These are phyloP conservation scores for Bicyclus anynana DNA, from an alignment of 1,140 invertebrate species.

Conservation along the genomic window DNA sequence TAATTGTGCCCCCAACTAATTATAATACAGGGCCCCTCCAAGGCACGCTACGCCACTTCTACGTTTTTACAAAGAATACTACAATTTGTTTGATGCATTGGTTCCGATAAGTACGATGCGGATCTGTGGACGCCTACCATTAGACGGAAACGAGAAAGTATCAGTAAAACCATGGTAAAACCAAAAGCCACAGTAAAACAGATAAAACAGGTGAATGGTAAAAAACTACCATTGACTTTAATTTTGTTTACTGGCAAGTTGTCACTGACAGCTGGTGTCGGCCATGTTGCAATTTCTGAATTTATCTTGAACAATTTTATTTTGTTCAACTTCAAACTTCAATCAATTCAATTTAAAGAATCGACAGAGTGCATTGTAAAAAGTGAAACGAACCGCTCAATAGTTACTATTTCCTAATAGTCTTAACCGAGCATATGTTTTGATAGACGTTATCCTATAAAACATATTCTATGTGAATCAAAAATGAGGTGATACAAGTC, in stretches of 20 bases:
- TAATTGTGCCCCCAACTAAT: too few species aligned
- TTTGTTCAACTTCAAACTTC: constrained; percentile 14
- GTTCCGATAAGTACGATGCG: too few species aligned
- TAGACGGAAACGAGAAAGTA: too few species aligned
- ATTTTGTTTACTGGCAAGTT: constrained; percentile 24
- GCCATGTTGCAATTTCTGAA: constrained; percentile 62
- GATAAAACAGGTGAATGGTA: neutral
- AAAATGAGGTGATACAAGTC: constrained; percentile 50
- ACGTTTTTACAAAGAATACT: too few species aligned
- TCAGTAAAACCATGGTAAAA: too few species aligned
- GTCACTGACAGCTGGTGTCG: constrained; percentile 49
- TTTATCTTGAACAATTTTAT: constrained; percentile 47
- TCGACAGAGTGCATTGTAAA: constrained; percentile 4
- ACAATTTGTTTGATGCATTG: too few species aligned
- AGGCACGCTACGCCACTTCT: too few species aligned
- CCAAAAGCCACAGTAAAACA: too few species aligned
- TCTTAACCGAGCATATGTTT: neutral
- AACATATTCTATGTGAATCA: constrained; percentile 3
- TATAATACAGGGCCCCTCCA: too few species aligned
- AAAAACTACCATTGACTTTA: neutral
- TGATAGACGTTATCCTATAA: neutral
- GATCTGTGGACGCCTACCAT: too few species aligned
- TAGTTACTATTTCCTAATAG: constrained; percentile 1
- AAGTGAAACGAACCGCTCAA: neutral
- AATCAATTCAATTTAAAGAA: constrained; percentile 23